These are phyloP conservation scores for Naso thynnoides DNA, from an alignment of 2,797 vertebrate genomes.

Conservation along the genomic window DNA sequence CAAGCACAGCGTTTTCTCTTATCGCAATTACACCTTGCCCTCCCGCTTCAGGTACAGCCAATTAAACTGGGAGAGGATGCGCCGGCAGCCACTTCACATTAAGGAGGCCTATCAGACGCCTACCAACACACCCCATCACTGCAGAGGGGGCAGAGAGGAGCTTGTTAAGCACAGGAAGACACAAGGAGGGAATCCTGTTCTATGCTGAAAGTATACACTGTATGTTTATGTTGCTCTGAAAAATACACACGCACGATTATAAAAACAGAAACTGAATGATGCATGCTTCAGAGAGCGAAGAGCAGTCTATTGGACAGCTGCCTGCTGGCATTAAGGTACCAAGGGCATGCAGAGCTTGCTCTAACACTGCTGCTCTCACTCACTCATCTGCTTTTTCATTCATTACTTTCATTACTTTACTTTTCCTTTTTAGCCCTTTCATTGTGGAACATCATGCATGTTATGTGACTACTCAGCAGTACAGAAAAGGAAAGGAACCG, in stretches of 20 bases:
- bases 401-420: constrained; percentile 40
- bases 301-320: constrained; percentile 14
- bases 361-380: constrained; percentile 21
- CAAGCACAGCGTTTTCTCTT: constrained; percentile 81
- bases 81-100: constrained; percentile 60
- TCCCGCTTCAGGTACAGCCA: constrained; percentile 82
- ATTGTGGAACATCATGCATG: constrained; percentile 49
- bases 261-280: constrained; percentile 16
- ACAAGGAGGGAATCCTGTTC: constrained; percentile 10
- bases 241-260: neutral
- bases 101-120: constrained; percentile 64
- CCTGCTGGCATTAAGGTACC: constrained; percentile 41
- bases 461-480: constrained; percentile 52
- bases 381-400: constrained; percentile 55
- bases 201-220: constrained; percentile 8
- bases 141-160: constrained; percentile 37
- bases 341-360: constrained; percentile 54
- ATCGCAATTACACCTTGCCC: constrained; percentile 82
- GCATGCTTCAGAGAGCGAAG: constrained; percentile 13
- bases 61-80: constrained; percentile 77
- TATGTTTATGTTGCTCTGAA: constrained; percentile 11
- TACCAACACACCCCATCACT: constrained; percentile 44
- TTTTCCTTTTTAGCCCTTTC: constrained; percentile 31
- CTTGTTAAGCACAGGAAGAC: constrained; percentile 44
- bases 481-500: constrained; percentile 21